Evolutionary conservation across 2,888 invertebrate genomes (phyloP), one percentile per base, ranked within the genome.

Genomic region (Stenurella melanura): DNA sequence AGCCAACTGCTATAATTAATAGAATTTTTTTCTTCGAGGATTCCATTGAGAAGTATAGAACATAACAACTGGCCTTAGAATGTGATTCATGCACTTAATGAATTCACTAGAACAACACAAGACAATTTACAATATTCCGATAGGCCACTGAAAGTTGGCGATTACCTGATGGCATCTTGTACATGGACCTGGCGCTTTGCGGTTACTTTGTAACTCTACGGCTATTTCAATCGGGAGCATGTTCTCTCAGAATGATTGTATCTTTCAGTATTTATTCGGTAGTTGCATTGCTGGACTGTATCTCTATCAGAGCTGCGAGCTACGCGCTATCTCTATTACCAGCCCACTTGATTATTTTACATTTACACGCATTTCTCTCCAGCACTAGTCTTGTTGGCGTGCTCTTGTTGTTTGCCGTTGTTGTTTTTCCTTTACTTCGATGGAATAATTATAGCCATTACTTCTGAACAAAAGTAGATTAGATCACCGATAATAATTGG

Each of bases 241-340:
- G 87, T 88, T 88, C 86, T 86, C 81, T 84, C 84, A 86, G 84
- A 85, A 87, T 86, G 88, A 89, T 89, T 87, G 86, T 89, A 89
- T 89, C 88, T 86, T 83, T 80, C 79, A 82, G 87, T 89, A 89
- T 89, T 89, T 89, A 89, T 89, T 89, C 89, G 89, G 89, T 89
- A 89, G 89, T 89, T 88, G 87, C 85, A 83, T 84, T 85, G 81
- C 84, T 81, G 85, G 85, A 83, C 85, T 86, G 87, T 88, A 88
- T 88, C 88, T 88, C 87, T 87, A 88, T 88, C 87, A 85, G 86
- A 80, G 83, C 87, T 87, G 85, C 86, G 84, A 86, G 86, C 85
- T 86, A 86, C 84, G 85, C 86, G 88, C 88, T 88, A 88, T 88
- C 88, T 89, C 88, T 88, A 88, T 88, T 88, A 88, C 88, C 82